Evolutionary conservation across 1,140 invertebrate genomes (phyloP).

Genomic region (Ceratosolen fusciceps): DNA sequence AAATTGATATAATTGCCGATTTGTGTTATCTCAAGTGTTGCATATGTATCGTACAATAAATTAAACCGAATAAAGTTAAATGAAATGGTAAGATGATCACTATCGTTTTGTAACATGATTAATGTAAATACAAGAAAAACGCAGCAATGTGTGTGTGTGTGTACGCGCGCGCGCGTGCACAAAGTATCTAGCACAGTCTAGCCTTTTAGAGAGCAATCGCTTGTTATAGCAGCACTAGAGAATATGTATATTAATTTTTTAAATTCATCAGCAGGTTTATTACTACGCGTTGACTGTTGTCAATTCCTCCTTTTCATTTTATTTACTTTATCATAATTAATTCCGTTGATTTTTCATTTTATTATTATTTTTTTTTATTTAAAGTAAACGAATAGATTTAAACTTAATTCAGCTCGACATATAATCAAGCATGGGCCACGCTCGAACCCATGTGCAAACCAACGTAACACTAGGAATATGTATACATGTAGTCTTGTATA

Average conservation of each 20-base stretch:
- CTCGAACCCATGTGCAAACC: not conserved
- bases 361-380: too few species aligned
- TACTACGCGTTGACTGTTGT: slow-evolving; percentile 39
- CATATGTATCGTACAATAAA: slow-evolving; percentile 51
- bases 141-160: slow-evolving; percentile 48
- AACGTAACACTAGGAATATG: not conserved
- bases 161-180: slow-evolving; percentile 43
- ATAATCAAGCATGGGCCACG: slow-evolving; percentile 14
- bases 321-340: slow-evolving; percentile 41
- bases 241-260: slow-evolving; percentile 50
- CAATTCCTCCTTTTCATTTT: slow-evolving; percentile 46
- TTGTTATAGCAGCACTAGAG: slow-evolving; percentile 45
- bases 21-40: slow-evolving; percentile 49
- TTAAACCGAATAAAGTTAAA: slow-evolving; percentile 17
- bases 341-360: too few species aligned
- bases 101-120: slow-evolving; percentile 53
- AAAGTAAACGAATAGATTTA: too few species aligned
- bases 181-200: slow-evolving; percentile 48
- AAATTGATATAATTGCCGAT: slow-evolving; percentile 45
- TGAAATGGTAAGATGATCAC: slow-evolving; percentile 47
- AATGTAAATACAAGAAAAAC: slow-evolving; percentile 58
- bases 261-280: slow-evolving; percentile 32
- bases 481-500: too few species aligned
- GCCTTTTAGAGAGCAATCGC: slow-evolving; percentile 47
- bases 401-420: slow-evolving; percentile 43